Conservation (phyloP, 92 coral and sea anemone genomes). For the Zoanthus gigantus region DNA sequence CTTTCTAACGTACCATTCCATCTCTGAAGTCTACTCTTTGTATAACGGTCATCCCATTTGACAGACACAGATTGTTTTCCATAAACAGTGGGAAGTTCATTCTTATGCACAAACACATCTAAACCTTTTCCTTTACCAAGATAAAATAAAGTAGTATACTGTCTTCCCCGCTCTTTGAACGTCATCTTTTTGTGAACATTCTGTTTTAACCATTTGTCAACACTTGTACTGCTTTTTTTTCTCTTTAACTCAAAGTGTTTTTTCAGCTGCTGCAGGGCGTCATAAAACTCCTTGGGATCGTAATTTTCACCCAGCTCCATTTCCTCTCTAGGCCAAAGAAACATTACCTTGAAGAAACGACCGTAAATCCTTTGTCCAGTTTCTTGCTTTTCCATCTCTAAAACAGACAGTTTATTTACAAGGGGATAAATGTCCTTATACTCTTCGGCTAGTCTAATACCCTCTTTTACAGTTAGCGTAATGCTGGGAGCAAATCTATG, state of each 20-base stretch:
- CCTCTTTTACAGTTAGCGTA: background rate
- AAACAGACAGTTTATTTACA: background rate
- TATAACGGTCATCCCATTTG: background rate
- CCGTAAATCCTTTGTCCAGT: slow-evolving; percentile 30
- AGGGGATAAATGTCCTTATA: background rate
- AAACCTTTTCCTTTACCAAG: slow-evolving; percentile 10
- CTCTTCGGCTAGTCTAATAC: background rate
- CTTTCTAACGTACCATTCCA: slow-evolving; percentile 16
- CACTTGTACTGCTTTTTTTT: slow-evolving; percentile 7
- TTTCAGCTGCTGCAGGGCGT: background rate
- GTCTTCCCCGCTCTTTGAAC: slow-evolving; percentile 12
- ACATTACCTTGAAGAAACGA: slow-evolving; percentile 57
- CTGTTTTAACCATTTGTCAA: slow-evolving; percentile 28
- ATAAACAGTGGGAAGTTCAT: background rate
- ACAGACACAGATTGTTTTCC: background rate
- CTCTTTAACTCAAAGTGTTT: background rate
- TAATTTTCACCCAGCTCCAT: slow-evolving; percentile 32
- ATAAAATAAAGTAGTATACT: slow-evolving; percentile 26
- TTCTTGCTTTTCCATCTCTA: background rate
- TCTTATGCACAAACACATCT: slow-evolving; percentile 17
- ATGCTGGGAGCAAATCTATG: background rate
- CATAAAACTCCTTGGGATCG: background rate
- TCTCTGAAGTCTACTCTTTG: slow-evolving; percentile 3
- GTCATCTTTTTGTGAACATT: slow-evolving; percentile 19
- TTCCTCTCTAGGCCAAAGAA: slow-evolving; percentile 60